Conservation (phyloP, 1,140 invertebrate species). For the Trichogramma pretiosum region DNA sequence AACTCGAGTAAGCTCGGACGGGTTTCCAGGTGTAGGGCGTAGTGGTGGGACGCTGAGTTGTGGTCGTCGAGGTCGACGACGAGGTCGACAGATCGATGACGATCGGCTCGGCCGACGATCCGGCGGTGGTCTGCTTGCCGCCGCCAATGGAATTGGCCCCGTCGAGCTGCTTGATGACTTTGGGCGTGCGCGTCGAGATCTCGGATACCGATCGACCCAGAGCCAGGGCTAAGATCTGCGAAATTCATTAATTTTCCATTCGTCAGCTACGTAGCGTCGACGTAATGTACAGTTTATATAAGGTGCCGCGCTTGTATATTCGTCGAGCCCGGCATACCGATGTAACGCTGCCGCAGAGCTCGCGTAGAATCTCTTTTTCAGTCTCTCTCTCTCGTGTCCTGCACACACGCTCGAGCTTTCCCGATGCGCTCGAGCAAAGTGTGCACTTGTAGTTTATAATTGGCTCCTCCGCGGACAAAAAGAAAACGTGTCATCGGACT, state of each 20-base stretch:
- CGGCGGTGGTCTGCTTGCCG: too few species aligned
- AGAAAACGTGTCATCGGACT: conserved; percentile 3
- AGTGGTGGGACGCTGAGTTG: conserved; percentile 8
- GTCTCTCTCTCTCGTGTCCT: background rate
- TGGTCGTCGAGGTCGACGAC: conserved; percentile 25
- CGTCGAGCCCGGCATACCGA: too few species aligned
- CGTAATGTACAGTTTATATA: background rate
- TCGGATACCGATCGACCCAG: conserved; percentile 23
- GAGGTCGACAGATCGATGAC: conserved; percentile 30
- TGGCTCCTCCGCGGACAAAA: background rate
- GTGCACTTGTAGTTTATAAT: conserved; percentile 15
- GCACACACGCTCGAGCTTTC: background rate
- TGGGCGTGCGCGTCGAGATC: conserved; percentile 36
- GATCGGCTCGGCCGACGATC: conserved; percentile 24
- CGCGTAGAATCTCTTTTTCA: background rate
- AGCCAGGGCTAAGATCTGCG: conserved; percentile 38
- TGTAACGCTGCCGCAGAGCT: too few species aligned
- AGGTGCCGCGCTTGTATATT: too few species aligned
- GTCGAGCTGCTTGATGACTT: conserved; percentile 31
- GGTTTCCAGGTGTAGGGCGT: conserved; percentile 22
- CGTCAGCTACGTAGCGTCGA: too few species aligned
- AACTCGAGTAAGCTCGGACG: conserved; percentile 1
- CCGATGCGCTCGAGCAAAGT: background rate
- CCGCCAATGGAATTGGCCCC: conserved; percentile 21
- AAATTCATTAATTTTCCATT: conserved; percentile 4